Evolutionary conservation across 2,113 vertebrate genomes (phyloP).

Genomic region (Cromileptes altivelis): DNA sequence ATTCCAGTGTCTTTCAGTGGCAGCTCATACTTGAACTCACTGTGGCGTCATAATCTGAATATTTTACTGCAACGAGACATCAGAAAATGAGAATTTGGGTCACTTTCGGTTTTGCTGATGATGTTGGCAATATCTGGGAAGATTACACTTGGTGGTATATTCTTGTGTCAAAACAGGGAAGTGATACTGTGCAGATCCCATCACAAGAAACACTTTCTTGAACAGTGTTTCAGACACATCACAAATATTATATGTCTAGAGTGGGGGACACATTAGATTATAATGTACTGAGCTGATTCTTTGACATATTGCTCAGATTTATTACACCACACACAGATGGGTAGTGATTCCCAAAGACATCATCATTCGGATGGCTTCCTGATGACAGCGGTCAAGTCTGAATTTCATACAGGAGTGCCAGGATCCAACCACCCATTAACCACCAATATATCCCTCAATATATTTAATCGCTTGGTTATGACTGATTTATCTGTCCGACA

Average conservation of each 20-base stretch:
- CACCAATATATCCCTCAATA: slow-evolving; percentile 78
- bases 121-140: neutral
- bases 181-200: neutral
- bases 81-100: neutral
- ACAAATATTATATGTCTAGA: neutral
- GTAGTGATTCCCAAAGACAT: slow-evolving; percentile 65
- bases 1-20: neutral
- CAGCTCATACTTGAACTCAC: neutral
- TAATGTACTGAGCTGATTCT: slow-evolving; percentile 29
- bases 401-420: slow-evolving; percentile 69
- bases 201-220: neutral
- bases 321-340: slow-evolving; percentile 60
- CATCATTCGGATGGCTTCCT: slow-evolving; percentile 59
- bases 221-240: neutral
- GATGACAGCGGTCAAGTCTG: slow-evolving; percentile 75
- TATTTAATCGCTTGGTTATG: slow-evolving; percentile 74
- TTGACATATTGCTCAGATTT: slow-evolving; percentile 68
- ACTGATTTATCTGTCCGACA: slow-evolving; percentile 77
- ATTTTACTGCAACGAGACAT: neutral
- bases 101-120: neutral
- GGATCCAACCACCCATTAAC: slow-evolving; percentile 75
- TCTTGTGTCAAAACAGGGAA: neutral
- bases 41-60: neutral
- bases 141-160: neutral
- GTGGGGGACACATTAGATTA: neutral